Conservation (phyloP, 2,113 vertebrate species). For the Physeter macrocephalus region DNA sequence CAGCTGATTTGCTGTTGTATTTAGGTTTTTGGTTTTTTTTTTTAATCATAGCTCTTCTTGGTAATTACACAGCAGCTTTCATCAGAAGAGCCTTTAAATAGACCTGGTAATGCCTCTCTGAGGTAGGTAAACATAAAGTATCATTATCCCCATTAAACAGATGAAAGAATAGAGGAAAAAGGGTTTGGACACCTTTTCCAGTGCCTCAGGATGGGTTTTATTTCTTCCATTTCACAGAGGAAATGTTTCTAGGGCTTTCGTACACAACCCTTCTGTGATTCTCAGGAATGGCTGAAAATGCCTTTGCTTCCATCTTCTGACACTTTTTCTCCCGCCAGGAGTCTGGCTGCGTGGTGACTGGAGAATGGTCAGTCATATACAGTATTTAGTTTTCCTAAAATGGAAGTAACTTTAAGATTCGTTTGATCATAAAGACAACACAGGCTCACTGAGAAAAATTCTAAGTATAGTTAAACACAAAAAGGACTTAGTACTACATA, state of each 20-base stretch:
- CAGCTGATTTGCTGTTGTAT: constrained; percentile 67
- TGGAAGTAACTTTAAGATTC: not conserved
- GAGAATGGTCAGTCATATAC: not conserved
- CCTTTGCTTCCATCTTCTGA: not conserved
- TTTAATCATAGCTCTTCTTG: constrained; percentile 69
- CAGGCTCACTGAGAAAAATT: not conserved
- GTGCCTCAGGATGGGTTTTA: not conserved
- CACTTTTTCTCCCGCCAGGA: not conserved
- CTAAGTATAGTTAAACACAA: not conserved
- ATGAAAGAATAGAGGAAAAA: constrained; percentile 62
- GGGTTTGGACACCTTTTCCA: not conserved
- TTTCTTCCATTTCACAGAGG: not conserved
- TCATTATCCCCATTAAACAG: constrained; percentile 73
- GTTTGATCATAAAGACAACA: not conserved
- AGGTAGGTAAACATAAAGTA: constrained; percentile 59
- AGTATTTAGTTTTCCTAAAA: not conserved
- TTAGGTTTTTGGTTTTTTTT: constrained; percentile 63
- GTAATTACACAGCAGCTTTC: constrained; percentile 69
- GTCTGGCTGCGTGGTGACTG: not conserved
- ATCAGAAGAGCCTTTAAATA: constrained; percentile 68
- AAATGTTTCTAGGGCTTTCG: not conserved
- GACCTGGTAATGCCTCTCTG: constrained; percentile 64
- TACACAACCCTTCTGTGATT: not conserved
- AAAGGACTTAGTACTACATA: not conserved
- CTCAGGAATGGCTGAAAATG: not conserved